These are phyloP conservation scores for Scyliorhinus canicula DNA, from an alignment of 2,797 vertebrate genomes.

Conservation along the genomic window DNA sequence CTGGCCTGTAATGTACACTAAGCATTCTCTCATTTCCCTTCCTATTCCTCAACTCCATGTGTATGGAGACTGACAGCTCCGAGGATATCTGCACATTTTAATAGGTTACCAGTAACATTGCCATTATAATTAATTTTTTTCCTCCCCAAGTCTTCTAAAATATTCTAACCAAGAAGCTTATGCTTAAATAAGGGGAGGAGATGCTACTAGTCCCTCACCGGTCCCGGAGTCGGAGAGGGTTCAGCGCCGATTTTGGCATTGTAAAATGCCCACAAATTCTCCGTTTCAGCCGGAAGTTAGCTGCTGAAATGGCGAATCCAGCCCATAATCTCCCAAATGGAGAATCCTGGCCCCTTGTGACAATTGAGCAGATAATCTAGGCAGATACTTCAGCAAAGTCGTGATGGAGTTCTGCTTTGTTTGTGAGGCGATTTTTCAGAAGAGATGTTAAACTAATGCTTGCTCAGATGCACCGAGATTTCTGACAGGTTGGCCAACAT, in stretches of 20 bases:
- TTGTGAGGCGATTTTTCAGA: not conserved
- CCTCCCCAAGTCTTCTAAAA: not conserved
- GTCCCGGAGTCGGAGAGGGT: too few species aligned
- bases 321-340: too few species aligned
- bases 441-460: not conserved
- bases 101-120: not conserved
- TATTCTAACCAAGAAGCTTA: not conserved
- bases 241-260: too few species aligned
- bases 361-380: not conserved
- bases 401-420: not conserved
- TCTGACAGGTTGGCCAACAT: not conserved
- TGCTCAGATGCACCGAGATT: not conserved
- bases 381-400: not conserved
- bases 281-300: too few species aligned
- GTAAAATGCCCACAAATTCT: too few species aligned
- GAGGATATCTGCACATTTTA: not conserved
- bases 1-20: not conserved
- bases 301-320: too few species aligned
- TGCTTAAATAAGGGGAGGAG: too few species aligned
- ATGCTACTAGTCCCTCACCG: too few species aligned
- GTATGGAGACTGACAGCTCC: too few species aligned
- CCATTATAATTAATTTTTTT: not conserved
- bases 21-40: not conserved
- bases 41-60: not conserved
- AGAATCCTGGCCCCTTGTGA: not conserved